Evolutionary conservation across 1,140 invertebrate species (phyloP).

Genomic region (Drosophila mojavensis): DNA sequence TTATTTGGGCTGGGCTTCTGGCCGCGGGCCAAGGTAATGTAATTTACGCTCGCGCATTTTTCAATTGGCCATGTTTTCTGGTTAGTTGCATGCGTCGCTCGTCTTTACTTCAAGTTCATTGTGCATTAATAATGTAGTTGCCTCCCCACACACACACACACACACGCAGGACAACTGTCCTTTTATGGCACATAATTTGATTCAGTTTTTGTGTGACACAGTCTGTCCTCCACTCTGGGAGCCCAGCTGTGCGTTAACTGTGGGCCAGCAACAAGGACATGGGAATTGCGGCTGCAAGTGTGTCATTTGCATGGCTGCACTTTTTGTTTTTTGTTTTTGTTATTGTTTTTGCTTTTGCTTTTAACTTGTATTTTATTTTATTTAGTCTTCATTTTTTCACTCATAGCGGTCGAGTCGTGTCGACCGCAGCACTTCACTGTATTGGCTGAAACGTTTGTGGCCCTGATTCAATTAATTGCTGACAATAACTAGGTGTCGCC

Average conservation of each 20-base stretch:
- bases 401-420: not conserved
- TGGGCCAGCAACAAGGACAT: conserved; percentile 48
- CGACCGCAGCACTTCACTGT: conserved; percentile 25
- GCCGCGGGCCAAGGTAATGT: conserved; percentile 48
- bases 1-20: not conserved
- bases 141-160: conserved; percentile 23
- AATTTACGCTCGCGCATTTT: conserved; percentile 63
- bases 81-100: conserved; percentile 50
- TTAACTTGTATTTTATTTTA: conserved; percentile 8
- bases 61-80: conserved; percentile 69
- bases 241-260: conserved; percentile 27
- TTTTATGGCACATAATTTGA: conserved; percentile 59
- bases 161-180: not conserved
- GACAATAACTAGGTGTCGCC: conserved; percentile 14
- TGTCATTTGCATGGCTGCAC: conserved; percentile 49
- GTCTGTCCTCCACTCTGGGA: conserved; percentile 5
- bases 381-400: not conserved
- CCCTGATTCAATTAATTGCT: conserved; percentile 41
- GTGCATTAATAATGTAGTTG: conserved; percentile 80
- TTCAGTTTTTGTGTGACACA: conserved; percentile 44
- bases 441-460: conserved; percentile 29
- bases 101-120: conserved; percentile 71
- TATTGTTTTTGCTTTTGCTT: not conserved
- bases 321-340: conserved; percentile 13
- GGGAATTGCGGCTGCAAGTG: conserved; percentile 42